phyloP scores from a whole-genome alignment of 2,113 vertebrate species.

The Thymallus thymallus region DNA sequence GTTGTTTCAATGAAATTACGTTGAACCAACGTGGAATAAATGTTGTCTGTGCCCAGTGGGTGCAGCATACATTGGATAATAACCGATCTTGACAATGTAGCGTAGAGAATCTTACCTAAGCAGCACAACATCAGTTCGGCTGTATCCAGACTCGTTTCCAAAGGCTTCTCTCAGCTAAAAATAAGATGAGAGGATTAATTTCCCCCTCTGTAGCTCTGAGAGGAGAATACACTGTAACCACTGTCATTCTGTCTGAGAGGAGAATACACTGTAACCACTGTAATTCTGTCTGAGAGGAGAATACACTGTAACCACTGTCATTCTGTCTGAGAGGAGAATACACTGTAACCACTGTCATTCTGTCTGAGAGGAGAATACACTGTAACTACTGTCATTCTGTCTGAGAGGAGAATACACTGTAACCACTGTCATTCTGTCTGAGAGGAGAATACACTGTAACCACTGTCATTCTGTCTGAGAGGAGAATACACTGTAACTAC shows the following conservation, averaged over 20 bases:
- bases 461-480: too few species aligned
- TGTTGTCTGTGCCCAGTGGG: background rate
- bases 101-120: slow-evolving; percentile 58
- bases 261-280: too few species aligned
- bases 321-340: too few species aligned
- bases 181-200: background rate
- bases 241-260: background rate
- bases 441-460: too few species aligned
- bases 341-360: too few species aligned
- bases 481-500: too few species aligned
- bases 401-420: background rate
- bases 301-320: too few species aligned
- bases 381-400: background rate
- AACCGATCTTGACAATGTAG: background rate
- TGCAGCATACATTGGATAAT: too few species aligned
- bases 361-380: too few species aligned
- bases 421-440: background rate
- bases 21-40: background rate
- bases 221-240: background rate
- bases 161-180: slow-evolving; percentile 54
- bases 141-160: slow-evolving; percentile 37
- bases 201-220: background rate
- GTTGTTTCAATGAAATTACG: background rate
- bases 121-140: slow-evolving; percentile 49
- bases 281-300: too few species aligned